phyloP scores from a whole-genome alignment of 1,140 invertebrate species.

The Ips nitidus region DNA sequence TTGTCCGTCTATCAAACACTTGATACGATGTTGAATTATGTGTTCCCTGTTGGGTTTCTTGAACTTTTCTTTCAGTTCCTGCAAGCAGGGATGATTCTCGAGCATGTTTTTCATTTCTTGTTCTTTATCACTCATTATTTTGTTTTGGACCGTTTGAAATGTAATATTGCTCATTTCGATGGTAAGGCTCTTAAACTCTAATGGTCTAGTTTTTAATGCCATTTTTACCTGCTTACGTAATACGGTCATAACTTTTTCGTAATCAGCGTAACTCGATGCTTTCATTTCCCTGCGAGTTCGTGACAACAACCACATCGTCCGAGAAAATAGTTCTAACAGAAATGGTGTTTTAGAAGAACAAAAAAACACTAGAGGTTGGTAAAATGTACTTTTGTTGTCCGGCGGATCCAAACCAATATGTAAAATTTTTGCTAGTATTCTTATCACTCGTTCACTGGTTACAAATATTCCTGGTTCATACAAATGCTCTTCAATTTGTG shows the following conservation, averaged over 20 bases:
- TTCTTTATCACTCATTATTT: slow-evolving; percentile 40
- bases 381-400: slow-evolving; percentile 39
- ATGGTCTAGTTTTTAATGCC: slow-evolving; percentile 41
- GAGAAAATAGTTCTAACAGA: slow-evolving; percentile 48
- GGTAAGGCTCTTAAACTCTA: slow-evolving; percentile 41
- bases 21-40: slow-evolving; percentile 42
- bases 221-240: slow-evolving; percentile 45
- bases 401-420: slow-evolving; percentile 42
- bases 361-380: slow-evolving; percentile 46
- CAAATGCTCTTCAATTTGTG: slow-evolving; percentile 45
- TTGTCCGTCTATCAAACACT: slow-evolving; percentile 35
- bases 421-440: slow-evolving; percentile 44
- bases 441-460: slow-evolving; percentile 45
- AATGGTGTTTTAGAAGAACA: slow-evolving; percentile 41
- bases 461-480: slow-evolving; percentile 44
- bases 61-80: slow-evolving; percentile 39
- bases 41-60: slow-evolving; percentile 34
- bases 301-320: slow-evolving; percentile 48
- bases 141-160: slow-evolving; percentile 39
- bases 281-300: slow-evolving; percentile 49
- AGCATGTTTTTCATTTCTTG: slow-evolving; percentile 39
- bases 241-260: slow-evolving; percentile 42
- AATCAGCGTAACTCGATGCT: slow-evolving; percentile 43
- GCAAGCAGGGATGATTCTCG: slow-evolving; percentile 41
- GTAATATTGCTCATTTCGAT: slow-evolving; percentile 38